A percentile compares a stretch with the other conserved stretches of the same genome.
These are phyloP conservation scores for Charina bottae DNA, from an alignment of 2,113 vertebrate genomes.

Conservation along the genomic window DNA sequence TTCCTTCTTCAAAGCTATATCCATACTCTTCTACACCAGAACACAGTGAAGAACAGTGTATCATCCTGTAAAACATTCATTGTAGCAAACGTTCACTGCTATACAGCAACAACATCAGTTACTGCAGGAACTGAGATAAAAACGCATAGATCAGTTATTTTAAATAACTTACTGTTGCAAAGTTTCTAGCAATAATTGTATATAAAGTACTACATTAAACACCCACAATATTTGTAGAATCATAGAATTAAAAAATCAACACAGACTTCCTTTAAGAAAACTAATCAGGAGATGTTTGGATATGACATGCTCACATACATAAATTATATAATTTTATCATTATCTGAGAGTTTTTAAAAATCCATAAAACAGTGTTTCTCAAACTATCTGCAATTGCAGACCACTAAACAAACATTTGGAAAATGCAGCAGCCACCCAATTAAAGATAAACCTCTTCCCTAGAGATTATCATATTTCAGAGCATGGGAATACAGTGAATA, in stretches of 20 bases:
- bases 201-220: conserved; percentile 56
- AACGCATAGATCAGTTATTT: conserved; percentile 10
- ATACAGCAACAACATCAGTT: neutral
- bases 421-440: neutral
- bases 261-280: conserved; percentile 52
- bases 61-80: neutral
- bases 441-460: neutral
- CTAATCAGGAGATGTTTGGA: conserved; percentile 40
- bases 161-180: neutral
- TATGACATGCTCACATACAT: conserved; percentile 43
- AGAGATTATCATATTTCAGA: neutral
- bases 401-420: neutral
- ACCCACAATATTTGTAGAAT: conserved; percentile 22
- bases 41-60: neutral
- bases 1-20: neutral
- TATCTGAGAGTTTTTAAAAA: neutral
- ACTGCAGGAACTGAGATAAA: neutral
- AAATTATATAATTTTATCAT: conserved; percentile 36
- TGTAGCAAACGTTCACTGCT: neutral
- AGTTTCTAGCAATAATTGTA: conserved; percentile 59
- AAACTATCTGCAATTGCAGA: neutral
- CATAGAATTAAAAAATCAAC: conserved; percentile 36
- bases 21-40: neutral
- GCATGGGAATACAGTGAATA: neutral
- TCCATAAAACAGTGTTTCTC: neutral